Evolutionary conservation across 2,888 invertebrate species (phyloP), one percentile per base, ranked within the genome.

Genomic region (Synergus itoensis): DNA sequence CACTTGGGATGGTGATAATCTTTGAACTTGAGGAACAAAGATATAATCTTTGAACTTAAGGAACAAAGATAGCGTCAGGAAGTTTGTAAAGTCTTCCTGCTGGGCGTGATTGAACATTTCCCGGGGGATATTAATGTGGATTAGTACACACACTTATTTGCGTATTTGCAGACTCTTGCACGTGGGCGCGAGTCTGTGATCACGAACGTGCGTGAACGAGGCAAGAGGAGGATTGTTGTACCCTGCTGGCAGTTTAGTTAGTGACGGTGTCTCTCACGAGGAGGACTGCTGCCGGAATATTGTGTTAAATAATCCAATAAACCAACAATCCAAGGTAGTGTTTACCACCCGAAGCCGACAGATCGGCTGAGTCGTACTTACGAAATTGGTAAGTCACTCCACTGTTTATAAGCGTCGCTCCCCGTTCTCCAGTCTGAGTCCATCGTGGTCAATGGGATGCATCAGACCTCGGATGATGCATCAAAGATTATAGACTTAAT

Each of bases 251-350:
- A 69, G 76, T 82, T 81, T 84, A 84, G 84, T 84, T 84, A 82
- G 85, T 85, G 85, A 85, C 85, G 85, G 85, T 85, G 85, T 85
- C 85, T 85, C 85, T 85, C 85, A 81, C 84, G 85, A 83, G 83
- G 84, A 84, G 85, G 85, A 84, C 81, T 84, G 80, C 82, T 79
- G 75, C 73, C 80, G 76, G 81, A 79, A 81, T 83, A 43, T 80
- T 78, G 78, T 79, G 53, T 67, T 81, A 73, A 73, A 45, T 43
- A 65, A 40, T 64, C 12, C 12, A 64, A 65, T 41, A 41, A 64
- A 67, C 53, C 7, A 67, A 69, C 18, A 73, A 53, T 9, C 16
- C 1, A 28, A 53, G 16, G 9, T 16, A 69, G 69, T 69, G 48
- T 16, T 73, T 48, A 73, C 28, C 11, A 73, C 36, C 36, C 48